Evolutionary conservation across 2,113 vertebrate species (phyloP).

Genomic region (Carettochelys insculpta): DNA sequence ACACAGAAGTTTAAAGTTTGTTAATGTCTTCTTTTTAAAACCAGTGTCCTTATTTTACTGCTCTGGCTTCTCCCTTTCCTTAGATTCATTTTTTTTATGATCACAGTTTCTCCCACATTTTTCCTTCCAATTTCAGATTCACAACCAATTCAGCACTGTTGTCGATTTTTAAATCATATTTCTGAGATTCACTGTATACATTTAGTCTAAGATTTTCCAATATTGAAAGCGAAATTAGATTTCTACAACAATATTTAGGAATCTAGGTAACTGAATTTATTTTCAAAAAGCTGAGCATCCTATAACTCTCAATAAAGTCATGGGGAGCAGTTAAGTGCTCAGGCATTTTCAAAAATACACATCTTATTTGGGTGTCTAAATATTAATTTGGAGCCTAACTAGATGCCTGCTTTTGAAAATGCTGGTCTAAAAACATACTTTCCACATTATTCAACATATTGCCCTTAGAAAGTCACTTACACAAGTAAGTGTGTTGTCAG

Average conservation of each 20-base stretch:
- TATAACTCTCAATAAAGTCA: neutral
- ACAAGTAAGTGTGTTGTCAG: neutral
- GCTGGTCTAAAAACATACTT: neutral
- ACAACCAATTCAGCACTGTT: no score
- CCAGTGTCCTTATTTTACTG: neutral
- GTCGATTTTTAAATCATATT: neutral
- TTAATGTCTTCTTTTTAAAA: neutral
- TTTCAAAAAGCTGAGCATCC: neutral
- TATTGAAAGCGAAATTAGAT: neutral
- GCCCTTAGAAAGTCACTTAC: neutral
- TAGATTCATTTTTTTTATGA: neutral
- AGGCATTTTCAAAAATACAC: neutral
- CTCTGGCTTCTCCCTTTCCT: neutral
- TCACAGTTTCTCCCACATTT: neutral
- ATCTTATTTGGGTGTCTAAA: neutral
- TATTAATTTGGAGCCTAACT: neutral
- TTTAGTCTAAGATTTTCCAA: neutral
- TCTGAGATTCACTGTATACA: neutral
- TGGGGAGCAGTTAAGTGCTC: neutral
- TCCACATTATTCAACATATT: neutral
- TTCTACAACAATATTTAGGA: rapidly evolving
- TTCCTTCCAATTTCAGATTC: neutral
- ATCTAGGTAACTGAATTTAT: neutral
- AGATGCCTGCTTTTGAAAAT: neutral
- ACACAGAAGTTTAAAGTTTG: neutral